Conservation (phyloP, 35 echinoderm and acorn worm genomes). For the Anneissia japonica region DNA sequence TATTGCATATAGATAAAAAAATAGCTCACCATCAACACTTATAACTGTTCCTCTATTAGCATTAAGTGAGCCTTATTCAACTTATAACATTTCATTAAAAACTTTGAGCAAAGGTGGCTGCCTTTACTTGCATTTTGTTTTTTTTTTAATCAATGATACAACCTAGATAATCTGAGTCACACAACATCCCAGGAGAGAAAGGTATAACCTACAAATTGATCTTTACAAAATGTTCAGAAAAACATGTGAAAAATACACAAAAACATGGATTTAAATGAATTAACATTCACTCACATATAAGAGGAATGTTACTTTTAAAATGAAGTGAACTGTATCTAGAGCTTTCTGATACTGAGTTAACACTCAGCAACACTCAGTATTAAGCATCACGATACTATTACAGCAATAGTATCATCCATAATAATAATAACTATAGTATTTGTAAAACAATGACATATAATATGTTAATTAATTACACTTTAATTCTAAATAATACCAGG, state of each 20-base stretch:
- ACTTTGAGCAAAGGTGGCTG: neutral
- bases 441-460: too few relatives aligned
- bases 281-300: neutral
- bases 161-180: neutral
- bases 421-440: too few relatives aligned
- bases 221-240: neutral
- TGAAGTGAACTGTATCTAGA: neutral
- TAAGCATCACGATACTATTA: too few relatives aligned
- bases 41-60: neutral
- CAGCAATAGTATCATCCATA: too few relatives aligned
- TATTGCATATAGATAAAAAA: neutral
- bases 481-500: too few relatives aligned
- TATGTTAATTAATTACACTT: too few relatives aligned
- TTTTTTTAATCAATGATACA: too few relatives aligned
- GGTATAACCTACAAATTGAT: neutral
- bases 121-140: neutral
- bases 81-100: neutral
- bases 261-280: neutral
- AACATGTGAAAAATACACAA: neutral
- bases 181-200: neutral
- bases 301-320: neutral
- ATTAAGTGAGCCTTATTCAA: neutral
- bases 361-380: too few relatives aligned
- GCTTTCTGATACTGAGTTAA: neutral
- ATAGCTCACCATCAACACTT: neutral